Conservation (phyloP, 64 coral and sea anemone species). For the Trachythela sp. region DNA sequence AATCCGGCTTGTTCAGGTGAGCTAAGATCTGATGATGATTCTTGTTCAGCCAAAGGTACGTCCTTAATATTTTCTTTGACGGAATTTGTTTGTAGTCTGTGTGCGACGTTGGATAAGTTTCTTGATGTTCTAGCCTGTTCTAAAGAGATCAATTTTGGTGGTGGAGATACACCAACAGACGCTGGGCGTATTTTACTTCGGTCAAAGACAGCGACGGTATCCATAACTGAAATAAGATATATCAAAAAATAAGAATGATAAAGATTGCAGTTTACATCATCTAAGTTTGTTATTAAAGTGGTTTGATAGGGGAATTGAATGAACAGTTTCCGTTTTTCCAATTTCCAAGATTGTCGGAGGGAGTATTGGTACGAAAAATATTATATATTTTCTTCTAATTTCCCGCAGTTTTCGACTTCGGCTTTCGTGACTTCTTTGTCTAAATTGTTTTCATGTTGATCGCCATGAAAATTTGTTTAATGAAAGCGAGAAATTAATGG, state of each 20-base stretch:
- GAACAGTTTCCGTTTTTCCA: too few species aligned
- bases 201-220: slow-evolving; percentile 39
- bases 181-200: slow-evolving; percentile 64
- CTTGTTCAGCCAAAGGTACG: background rate
- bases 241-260: background rate
- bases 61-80: background rate
- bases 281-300: too few species aligned
- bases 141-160: slow-evolving; percentile 77
- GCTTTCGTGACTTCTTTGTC: too few species aligned
- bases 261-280: too few species aligned
- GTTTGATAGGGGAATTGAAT: too few species aligned
- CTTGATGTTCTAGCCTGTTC: slow-evolving; percentile 71
- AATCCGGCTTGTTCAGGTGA: background rate
- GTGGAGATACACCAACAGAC: slow-evolving; percentile 72
- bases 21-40: slow-evolving; percentile 6
- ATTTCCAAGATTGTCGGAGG: too few species aligned
- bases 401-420: too few species aligned
- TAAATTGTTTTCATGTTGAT: too few species aligned
- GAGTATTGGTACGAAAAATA: too few species aligned
- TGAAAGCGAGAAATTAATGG: too few species aligned
- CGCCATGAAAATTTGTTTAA: too few species aligned
- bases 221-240: slow-evolving; percentile 28
- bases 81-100: background rate
- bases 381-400: too few species aligned
- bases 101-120: background rate